These are phyloP conservation scores for Sapayoa aenigma DNA, from an alignment of 2,113 vertebrate species.

Conservation along the genomic window DNA sequence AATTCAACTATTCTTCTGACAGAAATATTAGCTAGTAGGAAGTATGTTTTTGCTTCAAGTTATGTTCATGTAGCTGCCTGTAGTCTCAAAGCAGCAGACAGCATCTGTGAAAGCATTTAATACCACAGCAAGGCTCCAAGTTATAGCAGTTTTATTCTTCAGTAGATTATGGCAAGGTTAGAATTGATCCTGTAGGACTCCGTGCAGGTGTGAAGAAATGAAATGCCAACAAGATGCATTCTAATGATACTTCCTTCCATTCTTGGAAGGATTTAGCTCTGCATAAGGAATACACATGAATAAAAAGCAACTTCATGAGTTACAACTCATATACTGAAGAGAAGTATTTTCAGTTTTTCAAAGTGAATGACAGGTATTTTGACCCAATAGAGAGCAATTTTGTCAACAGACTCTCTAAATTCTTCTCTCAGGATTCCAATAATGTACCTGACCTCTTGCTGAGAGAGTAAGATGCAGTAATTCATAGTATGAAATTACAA, in stretches of 20 bases:
- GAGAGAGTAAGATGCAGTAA: background rate
- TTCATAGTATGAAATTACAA: background rate
- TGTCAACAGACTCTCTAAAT: background rate
- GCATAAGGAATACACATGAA: slow-evolving; percentile 24
- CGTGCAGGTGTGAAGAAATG: slow-evolving; percentile 62
- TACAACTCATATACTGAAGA: background rate
- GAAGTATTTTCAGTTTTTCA: background rate
- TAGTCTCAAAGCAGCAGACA: slow-evolving; percentile 58
- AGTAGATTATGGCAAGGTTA: slow-evolving; percentile 65
- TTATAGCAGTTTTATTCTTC: slow-evolving; percentile 65
- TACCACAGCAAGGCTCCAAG: slow-evolving; percentile 70
- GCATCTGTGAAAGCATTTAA: slow-evolving; percentile 69
- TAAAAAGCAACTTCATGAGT: background rate
- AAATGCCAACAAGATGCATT: slow-evolving; percentile 57
- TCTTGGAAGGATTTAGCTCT: background rate
- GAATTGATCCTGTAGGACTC: slow-evolving; percentile 64
- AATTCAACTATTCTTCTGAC: slow-evolving; percentile 17
- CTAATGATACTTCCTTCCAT: slow-evolving; percentile 43
- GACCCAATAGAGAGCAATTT: background rate
- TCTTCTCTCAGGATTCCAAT: background rate
- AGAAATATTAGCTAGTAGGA: slow-evolving; percentile 1
- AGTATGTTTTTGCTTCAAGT: slow-evolving; percentile 54
- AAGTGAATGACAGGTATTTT: background rate
- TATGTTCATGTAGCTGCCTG: slow-evolving; percentile 66
- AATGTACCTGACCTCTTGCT: background rate